Evolutionary conservation across 2,797 vertebrate genomes (phyloP), one percentile per base, ranked within the genome.

Genomic region (Heliangelus exortis): DNA sequence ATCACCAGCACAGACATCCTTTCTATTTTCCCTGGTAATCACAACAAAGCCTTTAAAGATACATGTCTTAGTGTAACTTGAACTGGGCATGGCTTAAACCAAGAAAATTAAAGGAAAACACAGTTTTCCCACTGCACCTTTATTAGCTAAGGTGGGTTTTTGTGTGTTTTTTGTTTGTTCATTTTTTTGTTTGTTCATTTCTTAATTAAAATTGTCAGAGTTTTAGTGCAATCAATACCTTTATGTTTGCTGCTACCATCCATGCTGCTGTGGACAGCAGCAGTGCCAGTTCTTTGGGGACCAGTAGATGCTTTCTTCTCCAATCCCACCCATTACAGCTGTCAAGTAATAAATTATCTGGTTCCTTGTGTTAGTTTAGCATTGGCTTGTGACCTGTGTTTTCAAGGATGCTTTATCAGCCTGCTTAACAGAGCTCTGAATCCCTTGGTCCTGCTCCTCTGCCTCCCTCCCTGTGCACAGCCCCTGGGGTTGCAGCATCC

Each of bases 11-110:
- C 48, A 79, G 59, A 57, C 61, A 65, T 94, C 80, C 50, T 79
- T 93, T 77, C 59, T 92, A 6, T 84, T 93, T 95, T 82, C 33
- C n/a, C 57, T 55, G 14, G 47, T 90, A 91, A 66, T 73, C 36
- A 69, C 76, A 90, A 51, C 84, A 93, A 91, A 91, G 34, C 45
- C 48, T 41, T 93, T 59, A 51, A 67, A 65, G 65, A 50, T 53
- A n/a, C 8, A 25, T 12, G 11, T 39, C n/a, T 33, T 82, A 54
- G 3, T 33, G 41, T 59, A 66, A 71, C 47, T 65, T 77, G 41
- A 87, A 78, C 22, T 57, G 34, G 50, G 18, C 22, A 58, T 39
- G 47, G 43, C 48, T 80, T 68, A 84, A 82, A 74, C 9, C 7
- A 79, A 63, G 55, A 63, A 55, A 68, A 84, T 14, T 34, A 88